A percentile compares a stretch with the other conserved stretches of the same genome.
phyloP scores from a whole-genome alignment of 2,113 vertebrate genomes.

The Hucho hucho region DNA sequence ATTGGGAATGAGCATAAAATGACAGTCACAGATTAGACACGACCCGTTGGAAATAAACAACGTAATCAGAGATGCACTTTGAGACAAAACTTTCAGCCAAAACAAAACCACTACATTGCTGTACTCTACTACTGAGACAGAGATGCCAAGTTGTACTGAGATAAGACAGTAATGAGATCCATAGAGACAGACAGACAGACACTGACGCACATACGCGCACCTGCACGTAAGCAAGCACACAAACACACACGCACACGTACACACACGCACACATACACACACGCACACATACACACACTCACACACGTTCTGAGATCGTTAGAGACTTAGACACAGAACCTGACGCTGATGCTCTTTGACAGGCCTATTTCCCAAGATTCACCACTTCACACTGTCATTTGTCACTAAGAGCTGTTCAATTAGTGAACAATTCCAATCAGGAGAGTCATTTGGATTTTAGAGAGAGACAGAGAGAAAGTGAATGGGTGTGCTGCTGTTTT shows the following conservation, averaged over 20 bases:
- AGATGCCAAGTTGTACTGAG: too few species aligned
- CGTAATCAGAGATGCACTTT: too few species aligned
- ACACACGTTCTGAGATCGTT: neutral
- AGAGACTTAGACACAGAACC: neutral
- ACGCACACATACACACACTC: too few species aligned
- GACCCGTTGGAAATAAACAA: too few species aligned
- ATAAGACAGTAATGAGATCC: too few species aligned
- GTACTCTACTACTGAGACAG: too few species aligned
- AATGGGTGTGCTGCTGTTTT: too few species aligned
- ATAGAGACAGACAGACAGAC: neutral
- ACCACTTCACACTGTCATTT: conserved; percentile 15
- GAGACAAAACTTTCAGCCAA: too few species aligned
- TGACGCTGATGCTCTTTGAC: neutral
- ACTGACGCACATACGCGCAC: neutral
- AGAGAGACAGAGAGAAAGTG: neutral
- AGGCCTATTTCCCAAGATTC: neutral
- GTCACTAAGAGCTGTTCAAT: conserved; percentile 17
- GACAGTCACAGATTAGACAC: too few species aligned
- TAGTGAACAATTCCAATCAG: conserved; percentile 37
- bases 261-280: neutral
- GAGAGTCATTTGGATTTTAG: conserved; percentile 10
- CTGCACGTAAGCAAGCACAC: neutral
- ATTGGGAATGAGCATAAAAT: too few species aligned
- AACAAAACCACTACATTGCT: too few species aligned
- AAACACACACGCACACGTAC: neutral